These are phyloP conservation scores for Aphaenogaster ashmeadi DNA, from an alignment of 1,140 invertebrate species.

Conservation along the genomic window DNA sequence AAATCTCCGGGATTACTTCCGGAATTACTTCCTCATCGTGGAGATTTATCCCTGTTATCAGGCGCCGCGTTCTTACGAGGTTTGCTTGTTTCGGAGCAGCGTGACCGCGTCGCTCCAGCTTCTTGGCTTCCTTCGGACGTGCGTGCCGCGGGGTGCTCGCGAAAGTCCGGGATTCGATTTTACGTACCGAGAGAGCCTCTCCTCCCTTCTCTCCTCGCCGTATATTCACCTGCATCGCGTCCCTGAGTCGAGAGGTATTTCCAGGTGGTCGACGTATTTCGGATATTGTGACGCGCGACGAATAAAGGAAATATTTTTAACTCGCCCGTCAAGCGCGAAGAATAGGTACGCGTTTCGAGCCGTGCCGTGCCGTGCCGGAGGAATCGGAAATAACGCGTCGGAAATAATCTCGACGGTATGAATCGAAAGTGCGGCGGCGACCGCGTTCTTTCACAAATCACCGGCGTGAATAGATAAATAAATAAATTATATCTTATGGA, in stretches of 20 bases:
- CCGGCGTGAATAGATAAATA: background rate
- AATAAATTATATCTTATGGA: background rate
- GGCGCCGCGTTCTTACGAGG: too few relatives aligned
- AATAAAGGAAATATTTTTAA: background rate
- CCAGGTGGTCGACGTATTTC: background rate
- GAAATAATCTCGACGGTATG: background rate
- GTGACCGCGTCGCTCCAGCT: too few relatives aligned
- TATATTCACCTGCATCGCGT: background rate
- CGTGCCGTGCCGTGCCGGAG: background rate
- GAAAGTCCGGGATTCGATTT: conserved; percentile 3
- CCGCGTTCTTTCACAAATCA: background rate
- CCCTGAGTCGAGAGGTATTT: background rate
- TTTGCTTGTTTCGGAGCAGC: background rate
- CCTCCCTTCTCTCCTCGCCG: background rate
- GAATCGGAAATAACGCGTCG: background rate
- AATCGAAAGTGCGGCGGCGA: background rate
- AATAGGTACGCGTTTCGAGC: background rate
- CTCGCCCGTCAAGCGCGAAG: background rate
- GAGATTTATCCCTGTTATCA: background rate
- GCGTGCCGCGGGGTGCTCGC: background rate
- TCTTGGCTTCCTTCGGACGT: too few relatives aligned
- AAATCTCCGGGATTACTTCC: background rate
- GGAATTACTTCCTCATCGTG: background rate
- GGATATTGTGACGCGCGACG: background rate
- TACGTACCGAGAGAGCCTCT: background rate